Percentiles rank a stretch among this genome's conserved stretches.
These are phyloP conservation scores for Trypoxylon attenuatum DNA, from an alignment of 2,888 invertebrate species.

Conservation along the genomic window DNA sequence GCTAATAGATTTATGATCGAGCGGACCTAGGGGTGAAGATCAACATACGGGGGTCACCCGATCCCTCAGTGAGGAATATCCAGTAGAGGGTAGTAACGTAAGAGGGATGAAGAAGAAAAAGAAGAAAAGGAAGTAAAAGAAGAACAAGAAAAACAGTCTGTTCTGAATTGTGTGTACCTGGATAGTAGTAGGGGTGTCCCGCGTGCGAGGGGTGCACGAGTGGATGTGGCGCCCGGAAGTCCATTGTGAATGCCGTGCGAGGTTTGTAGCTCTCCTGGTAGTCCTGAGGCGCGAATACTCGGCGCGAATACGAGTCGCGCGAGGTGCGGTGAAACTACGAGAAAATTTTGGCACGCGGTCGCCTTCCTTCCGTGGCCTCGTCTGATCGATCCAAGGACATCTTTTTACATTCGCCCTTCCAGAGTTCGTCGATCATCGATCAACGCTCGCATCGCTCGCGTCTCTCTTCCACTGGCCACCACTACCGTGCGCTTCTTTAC, in stretches of 20 bases:
- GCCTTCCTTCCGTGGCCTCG: constrained; percentile 34
- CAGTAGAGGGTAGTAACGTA: background rate
- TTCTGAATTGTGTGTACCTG: constrained; percentile 55
- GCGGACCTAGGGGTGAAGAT: no score
- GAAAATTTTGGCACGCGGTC: constrained; percentile 33
- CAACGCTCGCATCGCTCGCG: constrained; percentile 2
- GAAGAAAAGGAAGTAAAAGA: background rate
- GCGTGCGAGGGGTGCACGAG: constrained; percentile 69
- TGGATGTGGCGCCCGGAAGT: constrained; percentile 72
- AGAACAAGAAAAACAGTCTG: background rate
- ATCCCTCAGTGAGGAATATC: background rate
- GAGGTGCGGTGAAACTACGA: constrained; percentile 28
- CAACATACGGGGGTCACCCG: no score
- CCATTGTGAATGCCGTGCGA: constrained; percentile 58
- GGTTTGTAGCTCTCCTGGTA: constrained; percentile 16
- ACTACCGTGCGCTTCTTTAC: background rate
- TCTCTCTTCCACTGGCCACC: background rate
- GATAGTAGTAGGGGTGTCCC: constrained; percentile 69
- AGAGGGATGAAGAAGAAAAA: background rate
- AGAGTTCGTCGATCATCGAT: constrained; percentile 19
- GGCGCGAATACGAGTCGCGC: constrained; percentile 20
- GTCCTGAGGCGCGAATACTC: constrained; percentile 8
- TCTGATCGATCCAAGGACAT: constrained; percentile 39
- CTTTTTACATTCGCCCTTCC: constrained; percentile 23
- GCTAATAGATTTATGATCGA: no score